phyloP scores from a whole-genome alignment of 1,140 invertebrate genomes.

The Ooceraea biroi region DNA sequence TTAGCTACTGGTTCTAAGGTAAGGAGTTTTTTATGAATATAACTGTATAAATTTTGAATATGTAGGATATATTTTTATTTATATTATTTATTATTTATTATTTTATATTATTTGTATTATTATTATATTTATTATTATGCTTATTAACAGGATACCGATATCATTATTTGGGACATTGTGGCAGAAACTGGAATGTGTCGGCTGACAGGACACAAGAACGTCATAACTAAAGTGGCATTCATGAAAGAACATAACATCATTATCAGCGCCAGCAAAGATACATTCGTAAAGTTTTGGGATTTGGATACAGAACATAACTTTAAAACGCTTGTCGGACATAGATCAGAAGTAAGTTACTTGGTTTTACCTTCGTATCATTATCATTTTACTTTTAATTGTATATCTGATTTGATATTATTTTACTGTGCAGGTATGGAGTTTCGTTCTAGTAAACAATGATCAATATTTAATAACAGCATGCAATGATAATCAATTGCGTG shows the following conservation, averaged over 20 bases:
- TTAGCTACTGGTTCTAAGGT: constrained; percentile 96
- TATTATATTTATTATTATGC: too few species aligned
- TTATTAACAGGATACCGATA: constrained; percentile 94
- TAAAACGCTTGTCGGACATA: constrained; percentile 94
- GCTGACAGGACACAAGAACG: constrained; percentile 96
- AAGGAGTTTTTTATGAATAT: constrained; percentile 68
- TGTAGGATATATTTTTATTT: constrained; percentile 55
- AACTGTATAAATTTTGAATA: constrained; percentile 29
- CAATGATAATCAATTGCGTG: constrained; percentile 93
- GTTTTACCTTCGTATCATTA: constrained; percentile 31
- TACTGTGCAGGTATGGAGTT: constrained; percentile 92
- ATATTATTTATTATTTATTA: constrained; percentile 68
- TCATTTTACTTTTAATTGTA: neutral
- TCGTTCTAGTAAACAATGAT: constrained; percentile 93
- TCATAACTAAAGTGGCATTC: constrained; percentile 95
- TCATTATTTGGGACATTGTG: constrained; percentile 98
- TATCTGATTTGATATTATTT: constrained; percentile 5
- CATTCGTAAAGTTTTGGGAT: constrained; percentile 99
- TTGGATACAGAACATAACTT: constrained; percentile 98
- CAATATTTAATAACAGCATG: constrained; percentile 95
- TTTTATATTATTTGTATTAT: too few species aligned
- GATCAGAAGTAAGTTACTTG: constrained; percentile 88
- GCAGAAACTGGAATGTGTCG: constrained; percentile 95
- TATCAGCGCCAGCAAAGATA: constrained; percentile 97
- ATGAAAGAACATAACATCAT: constrained; percentile 92